Percentiles rank a stretch among this genome's conserved stretches.
phyloP scores from a whole-genome alignment of 2,113 vertebrate species.

The Raja brachyura region DNA sequence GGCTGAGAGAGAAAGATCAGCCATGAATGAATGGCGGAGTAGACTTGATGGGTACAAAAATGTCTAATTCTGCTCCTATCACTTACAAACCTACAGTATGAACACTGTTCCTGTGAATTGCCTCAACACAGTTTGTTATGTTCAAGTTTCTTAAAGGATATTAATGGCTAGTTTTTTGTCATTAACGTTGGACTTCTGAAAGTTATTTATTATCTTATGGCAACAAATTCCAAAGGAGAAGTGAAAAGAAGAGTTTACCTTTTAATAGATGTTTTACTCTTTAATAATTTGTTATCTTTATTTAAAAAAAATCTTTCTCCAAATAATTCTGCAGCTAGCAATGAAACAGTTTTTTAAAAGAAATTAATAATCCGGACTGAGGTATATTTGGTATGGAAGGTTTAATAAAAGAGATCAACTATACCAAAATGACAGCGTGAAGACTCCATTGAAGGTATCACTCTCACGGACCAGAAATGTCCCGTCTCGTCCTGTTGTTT shows the following conservation, averaged over 20 bases:
- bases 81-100: too few species aligned
- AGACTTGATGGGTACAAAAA: too few species aligned
- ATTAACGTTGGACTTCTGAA: not conserved
- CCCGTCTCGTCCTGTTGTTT: slow-evolving; percentile 75
- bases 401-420: not conserved
- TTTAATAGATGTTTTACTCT: not conserved
- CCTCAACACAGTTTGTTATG: too few species aligned
- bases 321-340: not conserved
- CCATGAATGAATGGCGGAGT: too few species aligned
- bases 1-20: too few species aligned
- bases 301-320: not conserved
- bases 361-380: not conserved
- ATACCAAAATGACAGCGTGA: slow-evolving; percentile 92
- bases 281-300: not conserved
- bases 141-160: too few species aligned
- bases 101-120: too few species aligned
- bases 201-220: not conserved
- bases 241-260: not conserved
- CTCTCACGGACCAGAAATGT: slow-evolving; percentile 88
- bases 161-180: too few species aligned
- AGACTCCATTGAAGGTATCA: slow-evolving; percentile 67
- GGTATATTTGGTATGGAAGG: not conserved
- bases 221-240: not conserved
- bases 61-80: too few species aligned
- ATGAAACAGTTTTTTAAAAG: not conserved